Evolutionary conservation across 2,888 invertebrate genomes (phyloP), one percentile per base, ranked within the genome.

Genomic region (Ametastegia equiseti): DNA sequence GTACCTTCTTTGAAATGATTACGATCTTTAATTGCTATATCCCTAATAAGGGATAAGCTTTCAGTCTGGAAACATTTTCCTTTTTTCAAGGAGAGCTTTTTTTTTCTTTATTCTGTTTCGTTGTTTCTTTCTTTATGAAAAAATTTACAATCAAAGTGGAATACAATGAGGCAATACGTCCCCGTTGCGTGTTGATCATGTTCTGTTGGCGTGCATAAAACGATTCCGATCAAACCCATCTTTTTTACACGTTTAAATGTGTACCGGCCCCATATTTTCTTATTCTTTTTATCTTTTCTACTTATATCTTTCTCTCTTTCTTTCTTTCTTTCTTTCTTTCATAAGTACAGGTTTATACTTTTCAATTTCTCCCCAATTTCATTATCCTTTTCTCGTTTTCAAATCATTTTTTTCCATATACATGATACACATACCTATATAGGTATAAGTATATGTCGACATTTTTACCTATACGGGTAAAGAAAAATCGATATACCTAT

Each of bases 161-260:
- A 73, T n/a, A n/a, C n/a, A n/a, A n/a, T n/a, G n/a, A 73, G 33
- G 69, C 69, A 45, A 1, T 30, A n/a, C 13, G 4, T 30, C 23
- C 11, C 13, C 75, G 54, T 54, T 54, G 75, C 75, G 75, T 75
- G 75, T 15, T 45, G 27, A 67, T 67, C 19, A 23, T 23, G 13
- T 7, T 45, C 11, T 47, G 36, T 54, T 75, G 3, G 75, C 75
- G 75, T 75, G 75, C 50, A 23, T 75, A 36, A 33, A 75, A 54
- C 33, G 75, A 75, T 75, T 75, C 9, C 19, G 75, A 75, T 75
- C 75, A 54, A 54, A 33, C 75, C 75, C 54, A 75, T 50, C 50
- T 75, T 75, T 75, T 50, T 42, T 71, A 71, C 71, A 33, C 15
- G 47, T 42, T 19, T 27, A 33, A 33, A n/a, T 54, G 19, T 50